These are phyloP conservation scores for Rotaria macrura DNA, from an alignment of 2,888 invertebrate genomes.

Conservation along the genomic window DNA sequence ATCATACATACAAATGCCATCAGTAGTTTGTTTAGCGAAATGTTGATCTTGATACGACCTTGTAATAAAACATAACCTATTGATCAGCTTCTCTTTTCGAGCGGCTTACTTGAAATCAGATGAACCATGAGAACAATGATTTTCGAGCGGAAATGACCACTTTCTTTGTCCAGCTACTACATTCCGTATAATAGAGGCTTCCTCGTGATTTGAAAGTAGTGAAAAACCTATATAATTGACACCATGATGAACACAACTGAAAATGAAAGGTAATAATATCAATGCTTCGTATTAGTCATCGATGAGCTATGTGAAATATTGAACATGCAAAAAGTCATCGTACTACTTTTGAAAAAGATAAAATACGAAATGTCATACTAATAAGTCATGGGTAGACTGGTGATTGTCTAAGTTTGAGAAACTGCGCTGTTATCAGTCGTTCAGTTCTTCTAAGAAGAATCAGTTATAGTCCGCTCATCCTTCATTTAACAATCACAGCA, in stretches of 20 bases:
- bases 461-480: too few species aligned
- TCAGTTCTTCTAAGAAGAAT: too few species aligned
- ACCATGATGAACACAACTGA: constrained; percentile 71
- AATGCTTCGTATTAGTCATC: too few species aligned
- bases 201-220: constrained; percentile 40
- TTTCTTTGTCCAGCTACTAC: constrained; percentile 84
- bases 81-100: not conserved
- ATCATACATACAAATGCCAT: constrained; percentile 75
- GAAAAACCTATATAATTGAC: constrained; percentile 90
- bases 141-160: constrained; percentile 65
- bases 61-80: constrained; percentile 38
- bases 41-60: constrained; percentile 93
- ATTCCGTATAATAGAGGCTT: constrained; percentile 84
- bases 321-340: too few species aligned
- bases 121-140: not conserved
- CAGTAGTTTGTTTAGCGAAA: constrained; percentile 72
- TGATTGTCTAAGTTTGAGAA: too few species aligned
- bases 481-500: too few species aligned
- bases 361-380: too few species aligned
- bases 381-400: too few species aligned
- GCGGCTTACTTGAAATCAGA: constrained; percentile 62
- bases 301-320: too few species aligned
- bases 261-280: constrained; percentile 42
- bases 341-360: too few species aligned
- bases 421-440: too few species aligned